Percentiles rank a stretch among this genome's conserved stretches.
phyloP scores from a whole-genome alignment of 2,888 invertebrate genomes.

The Drosophila hamatofila region DNA sequence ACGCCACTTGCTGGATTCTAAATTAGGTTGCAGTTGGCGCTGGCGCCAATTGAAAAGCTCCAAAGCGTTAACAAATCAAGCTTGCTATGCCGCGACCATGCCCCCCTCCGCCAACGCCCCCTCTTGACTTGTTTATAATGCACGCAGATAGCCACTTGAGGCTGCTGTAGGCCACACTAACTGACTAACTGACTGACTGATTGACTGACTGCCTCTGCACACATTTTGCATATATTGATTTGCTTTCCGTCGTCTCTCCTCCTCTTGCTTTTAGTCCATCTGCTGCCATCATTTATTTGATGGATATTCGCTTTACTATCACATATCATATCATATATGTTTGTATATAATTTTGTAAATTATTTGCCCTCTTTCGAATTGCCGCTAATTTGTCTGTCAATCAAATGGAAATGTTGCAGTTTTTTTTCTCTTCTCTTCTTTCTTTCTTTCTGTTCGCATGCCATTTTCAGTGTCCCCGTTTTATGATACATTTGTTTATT shows the following conservation, averaged over 20 bases:
- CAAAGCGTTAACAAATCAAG: constrained; percentile 65
- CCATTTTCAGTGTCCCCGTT: constrained; percentile 41
- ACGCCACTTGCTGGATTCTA: constrained; percentile 69
- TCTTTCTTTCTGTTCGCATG: constrained; percentile 27
- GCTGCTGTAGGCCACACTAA: constrained; percentile 36
- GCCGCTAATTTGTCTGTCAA: constrained; percentile 79
- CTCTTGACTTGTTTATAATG: constrained; percentile 58
- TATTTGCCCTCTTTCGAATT: constrained; percentile 72
- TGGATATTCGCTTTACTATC: constrained; percentile 52
- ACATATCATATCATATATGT: neutral
- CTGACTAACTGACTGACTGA: constrained; percentile 34
- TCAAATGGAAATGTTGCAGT: constrained; percentile 54
- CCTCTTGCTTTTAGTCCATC: neutral
- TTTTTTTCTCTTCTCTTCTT: constrained; percentile 13
- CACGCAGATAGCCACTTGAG: constrained; percentile 64
- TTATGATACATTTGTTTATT: constrained; percentile 52
- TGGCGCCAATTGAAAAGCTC: constrained; percentile 66
- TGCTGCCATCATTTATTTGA: constrained; percentile 67
- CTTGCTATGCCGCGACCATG: neutral
- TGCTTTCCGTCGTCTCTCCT: constrained; percentile 38
- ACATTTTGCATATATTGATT: constrained; percentile 60
- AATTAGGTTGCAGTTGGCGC: constrained; percentile 75
- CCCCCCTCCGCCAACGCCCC: neutral
- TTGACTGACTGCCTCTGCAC: constrained; percentile 38
- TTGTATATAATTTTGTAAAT: constrained; percentile 60